These are phyloP conservation scores for Agonopterix arenella DNA, from an alignment of 2,888 invertebrate species.

Conservation along the genomic window DNA sequence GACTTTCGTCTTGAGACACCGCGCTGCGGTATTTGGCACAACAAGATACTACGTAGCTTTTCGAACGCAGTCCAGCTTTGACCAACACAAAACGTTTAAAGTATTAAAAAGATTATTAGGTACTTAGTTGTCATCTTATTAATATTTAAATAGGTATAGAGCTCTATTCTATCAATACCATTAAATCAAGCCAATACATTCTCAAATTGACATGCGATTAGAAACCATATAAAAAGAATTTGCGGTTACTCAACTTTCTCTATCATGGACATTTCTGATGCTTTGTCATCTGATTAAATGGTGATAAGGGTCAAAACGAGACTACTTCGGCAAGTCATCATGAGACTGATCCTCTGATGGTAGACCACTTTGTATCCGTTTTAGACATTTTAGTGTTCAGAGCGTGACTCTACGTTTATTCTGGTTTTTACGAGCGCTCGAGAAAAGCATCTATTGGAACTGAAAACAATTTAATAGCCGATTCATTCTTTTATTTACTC, in stretches of 20 bases:
- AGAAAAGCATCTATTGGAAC: conserved; percentile 1
- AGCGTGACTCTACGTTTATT: conserved; percentile 7
- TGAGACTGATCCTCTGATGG: neutral
- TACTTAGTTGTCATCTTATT: too few species aligned
- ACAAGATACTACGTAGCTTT: too few species aligned
- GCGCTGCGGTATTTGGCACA: too few species aligned
- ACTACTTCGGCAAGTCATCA: conserved; percentile 11
- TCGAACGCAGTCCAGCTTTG: too few species aligned
- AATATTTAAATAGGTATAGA: too few species aligned
- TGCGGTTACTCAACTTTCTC: neutral
- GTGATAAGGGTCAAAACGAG: conserved; percentile 25
- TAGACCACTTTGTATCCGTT: conserved; percentile 7
- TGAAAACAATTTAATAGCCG: neutral
- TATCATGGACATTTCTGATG: conserved; percentile 8
- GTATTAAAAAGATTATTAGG: too few species aligned
- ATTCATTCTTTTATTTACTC: too few species aligned
- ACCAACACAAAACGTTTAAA: too few species aligned
- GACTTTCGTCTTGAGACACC: too few species aligned
- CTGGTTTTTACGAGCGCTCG: conserved; percentile 6
- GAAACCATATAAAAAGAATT: conserved; percentile 2
- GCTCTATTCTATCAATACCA: too few species aligned
- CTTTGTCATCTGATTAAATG: conserved; percentile 37
- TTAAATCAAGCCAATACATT: too few species aligned
- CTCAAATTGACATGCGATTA: too few species aligned
- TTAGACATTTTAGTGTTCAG: conserved; percentile 5